Evolutionary conservation across 1,140 invertebrate genomes (phyloP).

Genomic region (Rhopalosiphum padi): DNA sequence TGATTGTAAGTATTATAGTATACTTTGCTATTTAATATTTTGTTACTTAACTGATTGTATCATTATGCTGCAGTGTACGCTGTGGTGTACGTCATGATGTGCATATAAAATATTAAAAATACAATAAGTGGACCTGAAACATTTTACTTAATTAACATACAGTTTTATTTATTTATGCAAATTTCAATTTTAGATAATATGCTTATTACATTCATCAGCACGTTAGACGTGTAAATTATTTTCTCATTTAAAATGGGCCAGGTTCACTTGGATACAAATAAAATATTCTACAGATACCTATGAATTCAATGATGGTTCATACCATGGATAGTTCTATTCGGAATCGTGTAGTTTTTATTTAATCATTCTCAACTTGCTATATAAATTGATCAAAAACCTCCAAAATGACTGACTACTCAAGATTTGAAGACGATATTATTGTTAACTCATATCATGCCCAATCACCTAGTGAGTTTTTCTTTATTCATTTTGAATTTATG

Average conservation of each 20-base stretch:
- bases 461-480: slow-evolving; percentile 45
- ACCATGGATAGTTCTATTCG: not conserved
- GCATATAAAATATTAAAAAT: not conserved
- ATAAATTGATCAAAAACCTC: not conserved
- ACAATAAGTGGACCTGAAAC: not conserved
- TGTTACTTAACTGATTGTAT: not conserved
- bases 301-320: not conserved
- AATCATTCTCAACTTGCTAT: not conserved
- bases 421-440: slow-evolving; percentile 57
- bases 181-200: slow-evolving; percentile 2
- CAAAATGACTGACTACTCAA: slow-evolving; percentile 50
- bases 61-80: not conserved
- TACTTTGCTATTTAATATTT: too few species aligned
- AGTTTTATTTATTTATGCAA: slow-evolving; percentile 29
- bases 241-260: slow-evolving; percentile 18
- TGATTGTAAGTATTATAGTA: not conserved
- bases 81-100: not conserved
- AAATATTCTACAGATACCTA: not conserved
- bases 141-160: slow-evolving; percentile 30
- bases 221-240: not conserved
- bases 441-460: slow-evolving; percentile 52
- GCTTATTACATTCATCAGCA: not conserved
- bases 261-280: not conserved
- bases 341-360: not conserved
- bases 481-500: not conserved